Evolutionary conservation across 1,140 invertebrate genomes (phyloP), one percentile per base, ranked within the genome.

Genomic region (Macrobrachium rosenbergii): DNA sequence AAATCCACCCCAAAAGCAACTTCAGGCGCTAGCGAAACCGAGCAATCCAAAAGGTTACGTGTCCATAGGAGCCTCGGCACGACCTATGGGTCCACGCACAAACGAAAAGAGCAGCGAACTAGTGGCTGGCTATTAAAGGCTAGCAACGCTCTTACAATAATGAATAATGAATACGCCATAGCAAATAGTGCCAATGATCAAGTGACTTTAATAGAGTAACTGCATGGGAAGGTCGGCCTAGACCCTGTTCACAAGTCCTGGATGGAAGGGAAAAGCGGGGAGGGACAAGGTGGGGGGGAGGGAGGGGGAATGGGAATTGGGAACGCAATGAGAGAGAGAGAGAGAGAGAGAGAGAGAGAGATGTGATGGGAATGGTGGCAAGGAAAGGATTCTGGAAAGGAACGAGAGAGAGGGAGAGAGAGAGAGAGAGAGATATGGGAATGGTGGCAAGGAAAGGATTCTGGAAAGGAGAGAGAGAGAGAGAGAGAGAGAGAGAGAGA

Each of bases 101-200:
- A 76, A 16, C 69, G 82, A 83, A 83, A 83, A 83, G 82, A 83
- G 82, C 82, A 83, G 72, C 23, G 67, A 62, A 76, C n/a, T 76
- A 76, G 82, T 77, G 82, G 37, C 52, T 76, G 72, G 52, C 82
- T 83, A 76, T 83, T 83, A 83, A 59, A 76, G 72, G 82, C 21
- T 59, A 58, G 69, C 45, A 28, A 16, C 72, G 60, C 82, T 76
- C 72, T 75, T 76, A 83, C 82, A 76, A 76, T 77, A 76, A 83
- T 83, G 82, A 83, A 83, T 83, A 83, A 83, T 83, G 82, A 83
- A 83, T 83, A 59, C 63, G 72, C 82, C 82, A 76, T 83, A 76
- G 82, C 82, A 83, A 83, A 77, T 77, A 83, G 72, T 83, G 72
- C 23, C 72, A 83, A 83, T 83, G 82, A 83, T 83, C 82, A 83